phyloP scores from a whole-genome alignment of 2,888 invertebrate species.

The Scotopteryx bipunctaria region DNA sequence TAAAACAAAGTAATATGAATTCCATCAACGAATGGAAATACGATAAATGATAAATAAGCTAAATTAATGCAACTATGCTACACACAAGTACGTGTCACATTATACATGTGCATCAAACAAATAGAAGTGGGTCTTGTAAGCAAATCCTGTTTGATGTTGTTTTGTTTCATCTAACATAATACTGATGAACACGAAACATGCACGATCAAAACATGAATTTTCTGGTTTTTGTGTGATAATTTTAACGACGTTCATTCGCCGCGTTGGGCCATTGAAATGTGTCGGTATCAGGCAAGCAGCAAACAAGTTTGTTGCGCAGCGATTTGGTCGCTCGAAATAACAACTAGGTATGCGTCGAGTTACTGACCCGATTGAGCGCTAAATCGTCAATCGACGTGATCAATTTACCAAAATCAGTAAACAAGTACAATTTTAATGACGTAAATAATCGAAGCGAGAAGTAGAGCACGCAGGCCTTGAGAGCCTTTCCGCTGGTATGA shows the following conservation, averaged over 20 bases:
- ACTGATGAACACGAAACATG: background rate
- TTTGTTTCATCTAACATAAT: constrained; percentile 3
- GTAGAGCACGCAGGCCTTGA: constrained; percentile 67
- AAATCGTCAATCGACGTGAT: constrained; percentile 8
- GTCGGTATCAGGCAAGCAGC: constrained; percentile 43
- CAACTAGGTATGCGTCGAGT: constrained; percentile 26
- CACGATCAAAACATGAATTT: constrained; percentile 14
- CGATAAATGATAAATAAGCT: constrained; percentile 40
- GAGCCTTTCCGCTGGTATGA: constrained; percentile 51
- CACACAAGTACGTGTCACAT: constrained; percentile 12
- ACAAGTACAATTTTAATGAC: constrained; percentile 26
- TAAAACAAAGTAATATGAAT: constrained; percentile 45
- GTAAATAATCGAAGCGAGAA: constrained; percentile 44
- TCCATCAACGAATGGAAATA: constrained; percentile 36
- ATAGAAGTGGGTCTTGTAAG: constrained; percentile 14
- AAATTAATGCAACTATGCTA: constrained; percentile 29
- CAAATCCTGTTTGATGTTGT: constrained; percentile 22
- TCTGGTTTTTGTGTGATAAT: constrained; percentile 17
- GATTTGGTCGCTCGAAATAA: constrained; percentile 50
- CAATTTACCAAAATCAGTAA: constrained; percentile 21
- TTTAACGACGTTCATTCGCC: constrained; percentile 18
- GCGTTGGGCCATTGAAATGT: constrained; percentile 32
- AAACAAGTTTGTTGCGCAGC: constrained; percentile 64
- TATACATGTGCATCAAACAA: constrained; percentile 22
- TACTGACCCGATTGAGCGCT: constrained; percentile 20